phyloP scores from a whole-genome alignment of 2,113 vertebrate genomes.

The Suncus etruscus region DNA sequence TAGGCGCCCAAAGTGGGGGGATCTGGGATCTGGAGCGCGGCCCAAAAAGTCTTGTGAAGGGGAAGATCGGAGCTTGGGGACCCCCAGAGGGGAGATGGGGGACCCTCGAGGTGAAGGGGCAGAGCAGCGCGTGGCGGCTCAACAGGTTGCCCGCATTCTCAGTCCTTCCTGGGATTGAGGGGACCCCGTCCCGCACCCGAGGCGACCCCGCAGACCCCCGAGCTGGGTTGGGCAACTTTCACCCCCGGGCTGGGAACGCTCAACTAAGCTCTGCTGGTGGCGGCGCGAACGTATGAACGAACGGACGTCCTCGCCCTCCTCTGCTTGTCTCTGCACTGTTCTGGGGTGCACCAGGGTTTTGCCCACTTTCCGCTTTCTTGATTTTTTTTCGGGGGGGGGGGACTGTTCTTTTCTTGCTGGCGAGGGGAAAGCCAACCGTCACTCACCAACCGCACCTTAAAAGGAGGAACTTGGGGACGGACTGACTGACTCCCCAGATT shows the following conservation, averaged over 20 bases:
- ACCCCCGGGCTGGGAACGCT: slow-evolving; percentile 45
- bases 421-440: slow-evolving; percentile 66
- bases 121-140: not conserved
- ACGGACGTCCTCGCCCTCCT: slow-evolving; percentile 33
- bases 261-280: slow-evolving; percentile 59
- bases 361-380: slow-evolving; percentile 66
- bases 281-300: slow-evolving; percentile 65
- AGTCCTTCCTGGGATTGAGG: too few species aligned
- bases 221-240: slow-evolving; percentile 34
- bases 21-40: not conserved
- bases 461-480: slow-evolving; percentile 76
- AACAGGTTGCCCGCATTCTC: slow-evolving; percentile 47
- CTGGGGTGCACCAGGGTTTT: slow-evolving; percentile 54
- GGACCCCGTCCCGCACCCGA: too few species aligned
- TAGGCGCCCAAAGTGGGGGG: not conserved
- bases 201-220: too few species aligned
- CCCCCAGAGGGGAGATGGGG: too few species aligned
- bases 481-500: slow-evolving; percentile 15
- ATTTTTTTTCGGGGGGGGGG: not conserved
- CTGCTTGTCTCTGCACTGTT: slow-evolving; percentile 29
- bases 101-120: too few species aligned
- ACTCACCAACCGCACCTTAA: slow-evolving; percentile 55
- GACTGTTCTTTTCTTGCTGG: slow-evolving; percentile 62
- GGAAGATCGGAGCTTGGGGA: too few species aligned
- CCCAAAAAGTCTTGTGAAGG: too few species aligned